Evolutionary conservation across 1,140 invertebrate species (phyloP), one percentile per base, ranked within the genome.

Genomic region (Mycetomoellerius zeteki): DNA sequence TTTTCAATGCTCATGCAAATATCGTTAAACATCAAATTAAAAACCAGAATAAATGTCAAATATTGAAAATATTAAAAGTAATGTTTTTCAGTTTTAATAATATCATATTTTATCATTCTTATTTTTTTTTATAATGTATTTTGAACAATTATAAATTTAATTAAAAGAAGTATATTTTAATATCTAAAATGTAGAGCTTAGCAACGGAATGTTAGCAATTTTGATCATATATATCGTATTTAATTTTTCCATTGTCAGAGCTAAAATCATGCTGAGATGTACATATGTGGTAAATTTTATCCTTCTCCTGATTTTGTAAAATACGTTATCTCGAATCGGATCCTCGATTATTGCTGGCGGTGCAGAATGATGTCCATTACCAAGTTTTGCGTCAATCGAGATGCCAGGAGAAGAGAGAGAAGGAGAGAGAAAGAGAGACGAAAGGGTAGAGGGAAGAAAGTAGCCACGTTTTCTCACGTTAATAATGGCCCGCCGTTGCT

Each of bases 381-480:
- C 50, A 64, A 72, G 71, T 67, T 82, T 62, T 50, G 80, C 67
- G 58, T 21, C 43, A 54, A 78, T 64, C 54, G 52, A 21, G 56
- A 60, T 37, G 27, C 24, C 60, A 54, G 14, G n/a, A 19, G 21
- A 47, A 3, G 24, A 24, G 33, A 24, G 8, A 21, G 30, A 7
- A 50, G 14, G 69, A 56, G n/a, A 19, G 6, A 8, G n/a, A 24
- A 3, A 21, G 43, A n/a, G 24, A 62, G 62, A 3, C 16, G 60
- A 10, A 16, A 65, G 21, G 37, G 14, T 12, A 14, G 37, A 37
- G 60, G 30, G 54, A 43, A 54, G 27, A 19, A 37, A 50, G 30
- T 58, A 87, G 58, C 60, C 89, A 89, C 69, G 76, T 93, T 91
- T 93, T 94, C 93, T 93, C 92, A 94, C 92, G 91, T 93, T 91